Evolutionary conservation across 2,888 invertebrate species (phyloP).

Genomic region (Troglohyphantes excavatus): DNA sequence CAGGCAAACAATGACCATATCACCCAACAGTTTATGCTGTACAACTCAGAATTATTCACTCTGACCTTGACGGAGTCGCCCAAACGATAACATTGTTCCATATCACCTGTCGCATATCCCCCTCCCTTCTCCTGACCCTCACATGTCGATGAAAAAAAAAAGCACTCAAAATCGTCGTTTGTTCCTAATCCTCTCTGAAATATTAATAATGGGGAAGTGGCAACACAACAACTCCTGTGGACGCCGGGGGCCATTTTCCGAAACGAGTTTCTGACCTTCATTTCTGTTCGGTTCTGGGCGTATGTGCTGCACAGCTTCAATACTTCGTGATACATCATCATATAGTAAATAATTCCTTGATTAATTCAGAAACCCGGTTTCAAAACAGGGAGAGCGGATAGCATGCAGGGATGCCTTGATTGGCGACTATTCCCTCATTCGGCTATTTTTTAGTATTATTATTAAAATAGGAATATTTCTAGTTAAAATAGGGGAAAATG

Average conservation of each 20-base stretch:
- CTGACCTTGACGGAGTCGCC: neutral
- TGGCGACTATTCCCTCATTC: neutral
- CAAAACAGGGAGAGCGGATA: neutral
- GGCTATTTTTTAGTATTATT: too few relatives aligned
- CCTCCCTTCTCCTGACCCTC: neutral
- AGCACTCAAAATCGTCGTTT: neutral
- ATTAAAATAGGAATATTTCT: too few relatives aligned
- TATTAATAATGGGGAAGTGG: constrained; percentile 18
- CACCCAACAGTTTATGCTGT: too few relatives aligned
- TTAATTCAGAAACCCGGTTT: constrained; percentile 22
- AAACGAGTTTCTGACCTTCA: constrained; percentile 54
- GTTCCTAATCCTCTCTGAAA: too few relatives aligned
- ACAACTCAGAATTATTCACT: too few relatives aligned
- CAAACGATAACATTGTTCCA: neutral
- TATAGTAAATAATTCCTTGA: constrained; percentile 46
- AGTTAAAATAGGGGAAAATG: too few relatives aligned
- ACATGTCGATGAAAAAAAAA: neutral
- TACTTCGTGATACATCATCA: constrained; percentile 34
- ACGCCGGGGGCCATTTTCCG: neutral
- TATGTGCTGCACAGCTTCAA: neutral
- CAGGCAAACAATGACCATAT: too few relatives aligned
- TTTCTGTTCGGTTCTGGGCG: neutral
- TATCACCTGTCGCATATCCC: neutral
- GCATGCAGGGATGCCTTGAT: neutral
- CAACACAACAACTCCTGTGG: neutral